phyloP scores from a whole-genome alignment of 2,113 vertebrate species.

The Siniperca knerii region DNA sequence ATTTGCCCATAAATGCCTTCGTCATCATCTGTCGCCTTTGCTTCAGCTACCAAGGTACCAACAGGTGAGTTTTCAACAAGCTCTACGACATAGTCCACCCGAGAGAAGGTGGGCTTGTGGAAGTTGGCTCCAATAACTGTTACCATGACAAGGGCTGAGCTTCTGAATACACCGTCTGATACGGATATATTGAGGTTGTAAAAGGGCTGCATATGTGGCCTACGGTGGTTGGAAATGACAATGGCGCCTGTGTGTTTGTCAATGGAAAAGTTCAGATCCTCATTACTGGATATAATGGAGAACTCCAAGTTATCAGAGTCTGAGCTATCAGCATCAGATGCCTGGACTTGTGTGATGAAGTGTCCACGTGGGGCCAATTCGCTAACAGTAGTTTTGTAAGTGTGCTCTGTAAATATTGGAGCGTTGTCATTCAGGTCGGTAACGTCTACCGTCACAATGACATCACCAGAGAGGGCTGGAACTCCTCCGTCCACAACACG shows the following conservation, averaged over 20 bases:
- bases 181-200: slow-evolving; percentile 92
- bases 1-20: slow-evolving; percentile 88
- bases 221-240: slow-evolving; percentile 89
- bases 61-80: slow-evolving; percentile 92
- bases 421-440: slow-evolving; percentile 96
- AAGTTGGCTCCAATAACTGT: slow-evolving; percentile 92
- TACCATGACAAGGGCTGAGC: slow-evolving; percentile 88
- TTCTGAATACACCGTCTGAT: slow-evolving; percentile 96
- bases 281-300: slow-evolving; percentile 92
- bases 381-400: slow-evolving; percentile 90
- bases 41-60: slow-evolving; percentile 89
- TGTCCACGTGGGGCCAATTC: slow-evolving; percentile 91
- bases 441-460: slow-evolving; percentile 87
- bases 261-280: slow-evolving; percentile 93
- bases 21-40: slow-evolving; percentile 91
- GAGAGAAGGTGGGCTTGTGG: slow-evolving; percentile 92
- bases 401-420: slow-evolving; percentile 89
- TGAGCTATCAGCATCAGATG: slow-evolving; percentile 91
- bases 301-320: slow-evolving; percentile 90
- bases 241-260: slow-evolving; percentile 89
- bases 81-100: slow-evolving; percentile 93
- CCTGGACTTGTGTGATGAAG: slow-evolving; percentile 93
- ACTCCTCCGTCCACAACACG: slow-evolving; percentile 92
- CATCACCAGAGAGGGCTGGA: slow-evolving; percentile 90
- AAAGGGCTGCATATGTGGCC: slow-evolving; percentile 84